Evolutionary conservation across 2,888 invertebrate species (phyloP), one percentile per base, ranked within the genome.

Genomic region (Scaptomyza cyrtandrae): DNA sequence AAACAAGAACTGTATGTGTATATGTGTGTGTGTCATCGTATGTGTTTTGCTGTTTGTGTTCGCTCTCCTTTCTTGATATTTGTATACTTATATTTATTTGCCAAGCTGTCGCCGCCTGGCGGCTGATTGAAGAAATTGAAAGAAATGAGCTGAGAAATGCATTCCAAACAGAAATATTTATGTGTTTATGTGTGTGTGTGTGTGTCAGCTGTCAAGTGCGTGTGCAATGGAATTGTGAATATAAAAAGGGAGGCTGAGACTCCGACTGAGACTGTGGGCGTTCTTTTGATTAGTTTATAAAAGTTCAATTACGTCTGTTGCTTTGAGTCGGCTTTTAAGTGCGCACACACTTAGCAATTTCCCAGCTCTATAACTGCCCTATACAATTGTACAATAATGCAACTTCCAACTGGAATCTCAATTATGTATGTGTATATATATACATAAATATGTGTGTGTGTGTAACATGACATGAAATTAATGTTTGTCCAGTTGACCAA

Each of bases 401-500:
- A 76, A 33, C 35, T 35, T 37, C 33, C 78, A 67, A 68, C 58
- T 74, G 68, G 75, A 75, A 68, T 75, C 45, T 14, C 29, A 46
- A 35, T 19, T 41, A 37, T 62, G 9, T 50, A 35, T 29, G 24
- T 14, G 13, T 29, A 5, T 19, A 2, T 19, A 19, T 19, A 19
- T n/a, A n/a, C n/a, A n/a, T n/a, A n/a, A n/a, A n/a, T n/a, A n/a
- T n/a, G n/a, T n/a, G n/a, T 44, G n/a, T 59, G 7, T 53, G 7
- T 67, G 41, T 62, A 44, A 57, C 55, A 64, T 78, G 74, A 80
- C 71, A 62, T 78, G 57, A 87, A 87, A 87, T 87, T 85, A 85
- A 79, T 87, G 87, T 87, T 89, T 85, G 87, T 87, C 87, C 87
- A 80, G 78, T 75, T 80, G 77, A 75, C 60, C 69, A 73, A 75